Base-by-base conservation (phyloP, 2,113 vertebrate species). In the Syrrhaptes paradoxus region DNA sequence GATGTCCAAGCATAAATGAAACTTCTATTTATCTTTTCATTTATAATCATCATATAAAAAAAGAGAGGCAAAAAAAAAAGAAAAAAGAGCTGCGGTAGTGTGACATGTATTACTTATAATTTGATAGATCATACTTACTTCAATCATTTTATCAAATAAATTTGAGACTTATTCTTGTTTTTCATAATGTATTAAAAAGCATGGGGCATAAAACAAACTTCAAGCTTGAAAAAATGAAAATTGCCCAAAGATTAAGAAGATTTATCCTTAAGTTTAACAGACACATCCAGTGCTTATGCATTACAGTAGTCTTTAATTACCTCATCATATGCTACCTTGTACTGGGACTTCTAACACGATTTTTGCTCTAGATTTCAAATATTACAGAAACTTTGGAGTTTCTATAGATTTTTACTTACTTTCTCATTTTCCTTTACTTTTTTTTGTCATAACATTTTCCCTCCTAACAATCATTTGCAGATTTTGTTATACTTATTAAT, bases 161-260 rank as follows among this genome's bases (percentile, higher is more conserved):
- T 84, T 88, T 19, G 34, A 48, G n/a, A 78, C 17, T 29, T 77
- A 63, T 28, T 85, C 10, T 66, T 58, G 48, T 8, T 88, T 93
- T 92, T 90, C 9, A 5, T 63, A 65, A 11, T n/a, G 17, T 41
- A 74, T 59, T 65, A 43, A 70, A 72, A 66, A 52, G 8, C 15
- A 17, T 54, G 31, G 5, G 28, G 21, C 46, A 79, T 66, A 43
- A 85, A 91, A 87, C 41, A 26, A 83, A 73, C 48, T 63, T 77
- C 19, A 83, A 54, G 34, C 18, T 59, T 83, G 34, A n/a, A 25
- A 67, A 95, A 93, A 70, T 34, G 11, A 88, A 94, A 90, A 55
- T 11, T 14, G 54, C 14, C 74, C 32, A 45, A 58, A 84, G 48
- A 46, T 5, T 77, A 43, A 74, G 90, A 79, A 58, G 11, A 82